Evolutionary conservation across 2,888 invertebrate species (phyloP).

Genomic region (Noctua pronuba): DNA sequence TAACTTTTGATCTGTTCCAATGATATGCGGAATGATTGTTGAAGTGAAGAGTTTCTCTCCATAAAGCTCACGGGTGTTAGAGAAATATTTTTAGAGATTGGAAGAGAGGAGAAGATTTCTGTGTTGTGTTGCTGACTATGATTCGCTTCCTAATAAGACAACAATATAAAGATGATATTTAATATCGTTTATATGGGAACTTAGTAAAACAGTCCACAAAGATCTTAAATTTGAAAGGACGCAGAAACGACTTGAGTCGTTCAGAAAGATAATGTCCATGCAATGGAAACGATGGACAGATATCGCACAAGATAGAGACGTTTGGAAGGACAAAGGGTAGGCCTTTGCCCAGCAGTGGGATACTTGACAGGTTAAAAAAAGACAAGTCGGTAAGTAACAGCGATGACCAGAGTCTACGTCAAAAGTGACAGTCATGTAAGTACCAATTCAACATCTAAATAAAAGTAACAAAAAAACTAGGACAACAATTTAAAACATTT

Average conservation of each 20-base stretch:
- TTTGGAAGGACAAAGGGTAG: background rate
- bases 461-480: background rate
- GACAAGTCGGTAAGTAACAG: background rate
- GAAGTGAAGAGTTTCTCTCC: conserved; percentile 46
- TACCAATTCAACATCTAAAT: background rate
- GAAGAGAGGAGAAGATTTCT: background rate
- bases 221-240: too few species aligned
- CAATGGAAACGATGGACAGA: background rate
- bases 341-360: background rate
- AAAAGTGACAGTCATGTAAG: background rate
- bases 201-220: background rate
- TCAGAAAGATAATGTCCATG: background rate
- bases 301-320: background rate
- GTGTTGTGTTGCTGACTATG: background rate
- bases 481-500: background rate
- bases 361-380: background rate
- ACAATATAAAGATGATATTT: background rate
- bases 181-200: background rate
- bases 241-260: background rate
- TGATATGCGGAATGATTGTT: conserved; percentile 47
- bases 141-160: background rate
- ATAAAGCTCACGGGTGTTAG: conserved; percentile 28
- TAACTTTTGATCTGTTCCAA: conserved; percentile 46
- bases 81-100: conserved; percentile 19
- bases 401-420: background rate